Conservation (phyloP, 2,113 vertebrate species). For the Vulpes ferrilata region DNA sequence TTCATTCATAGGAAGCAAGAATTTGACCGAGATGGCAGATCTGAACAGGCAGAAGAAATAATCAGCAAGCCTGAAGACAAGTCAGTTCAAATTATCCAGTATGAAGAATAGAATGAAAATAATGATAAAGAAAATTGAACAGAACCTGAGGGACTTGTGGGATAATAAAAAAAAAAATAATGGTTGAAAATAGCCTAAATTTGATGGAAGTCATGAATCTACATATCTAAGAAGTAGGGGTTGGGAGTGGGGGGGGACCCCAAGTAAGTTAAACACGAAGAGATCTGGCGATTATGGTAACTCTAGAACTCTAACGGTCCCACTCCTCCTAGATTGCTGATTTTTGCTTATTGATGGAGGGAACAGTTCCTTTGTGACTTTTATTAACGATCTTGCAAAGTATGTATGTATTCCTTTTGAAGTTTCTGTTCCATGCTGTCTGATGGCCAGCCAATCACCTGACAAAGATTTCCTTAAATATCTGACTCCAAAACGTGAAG, state of each 20-base stretch:
- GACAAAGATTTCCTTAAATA: not conserved
- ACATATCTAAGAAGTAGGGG: not conserved
- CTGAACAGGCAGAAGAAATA: not conserved
- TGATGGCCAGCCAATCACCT: not conserved
- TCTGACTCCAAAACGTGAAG: not conserved
- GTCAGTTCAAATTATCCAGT: not conserved
- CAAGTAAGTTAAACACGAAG: not conserved
- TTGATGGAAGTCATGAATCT: conserved; percentile 1
- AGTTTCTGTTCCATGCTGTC: not conserved
- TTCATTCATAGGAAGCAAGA: not conserved
- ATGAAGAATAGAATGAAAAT: not conserved
- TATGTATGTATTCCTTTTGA: not conserved
- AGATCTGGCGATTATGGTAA: not conserved
- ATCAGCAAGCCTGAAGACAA: not conserved
- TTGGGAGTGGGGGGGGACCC: not conserved
- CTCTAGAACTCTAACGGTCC: not conserved
- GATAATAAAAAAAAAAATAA: not conserved
- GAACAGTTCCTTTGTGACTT: not conserved
- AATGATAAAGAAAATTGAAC: conserved; percentile 14
- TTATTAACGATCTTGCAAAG: not conserved
- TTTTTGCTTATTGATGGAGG: not conserved
- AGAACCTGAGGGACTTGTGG: not conserved
- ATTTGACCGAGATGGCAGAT: not conserved
- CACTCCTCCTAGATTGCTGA: not conserved
- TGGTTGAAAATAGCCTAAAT: not conserved